A percentile compares a stretch with the other conserved stretches of the same genome.
phyloP scores from a whole-genome alignment of 2,888 invertebrate species.

The Cantharis rufa region DNA sequence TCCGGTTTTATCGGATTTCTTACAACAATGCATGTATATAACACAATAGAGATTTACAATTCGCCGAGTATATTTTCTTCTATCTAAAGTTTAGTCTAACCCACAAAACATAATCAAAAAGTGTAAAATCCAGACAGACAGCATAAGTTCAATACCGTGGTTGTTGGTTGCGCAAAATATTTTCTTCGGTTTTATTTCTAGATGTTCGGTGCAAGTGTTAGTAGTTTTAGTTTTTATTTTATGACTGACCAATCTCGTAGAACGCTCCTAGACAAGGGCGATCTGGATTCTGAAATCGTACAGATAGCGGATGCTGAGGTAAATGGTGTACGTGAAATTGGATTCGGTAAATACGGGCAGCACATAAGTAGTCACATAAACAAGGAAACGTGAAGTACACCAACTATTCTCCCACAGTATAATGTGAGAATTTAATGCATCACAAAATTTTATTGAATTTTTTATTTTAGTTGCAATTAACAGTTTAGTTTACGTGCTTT shows the following conservation, averaged over 20 bases:
- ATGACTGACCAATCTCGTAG: constrained; percentile 34
- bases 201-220: constrained; percentile 22
- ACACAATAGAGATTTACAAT: constrained; percentile 10
- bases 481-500: not conserved
- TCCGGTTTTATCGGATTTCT: constrained; percentile 1
- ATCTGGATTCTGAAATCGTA: constrained; percentile 32
- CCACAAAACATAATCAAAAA: constrained; percentile 24
- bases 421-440: not conserved
- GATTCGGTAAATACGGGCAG: constrained; percentile 35
- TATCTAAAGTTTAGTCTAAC: constrained; percentile 17
- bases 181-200: constrained; percentile 6
- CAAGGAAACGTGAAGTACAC: constrained; percentile 27
- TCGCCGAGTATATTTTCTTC: constrained; percentile 6
- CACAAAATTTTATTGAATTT: not conserved
- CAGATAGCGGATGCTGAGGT: constrained; percentile 31
- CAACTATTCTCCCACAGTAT: constrained; percentile 19
- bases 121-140: constrained; percentile 11
- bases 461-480: not conserved
- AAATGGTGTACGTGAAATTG: constrained; percentile 36
- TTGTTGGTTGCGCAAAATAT: constrained; percentile 6
- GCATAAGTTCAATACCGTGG: constrained; percentile 24
- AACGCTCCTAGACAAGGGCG: constrained; percentile 28
- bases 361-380: constrained; percentile 31
- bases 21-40: constrained; percentile 6
- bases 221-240: constrained; percentile 30